phyloP scores from a whole-genome alignment of 1,140 invertebrate genomes.

The Leptestheria dahalacensis region DNA sequence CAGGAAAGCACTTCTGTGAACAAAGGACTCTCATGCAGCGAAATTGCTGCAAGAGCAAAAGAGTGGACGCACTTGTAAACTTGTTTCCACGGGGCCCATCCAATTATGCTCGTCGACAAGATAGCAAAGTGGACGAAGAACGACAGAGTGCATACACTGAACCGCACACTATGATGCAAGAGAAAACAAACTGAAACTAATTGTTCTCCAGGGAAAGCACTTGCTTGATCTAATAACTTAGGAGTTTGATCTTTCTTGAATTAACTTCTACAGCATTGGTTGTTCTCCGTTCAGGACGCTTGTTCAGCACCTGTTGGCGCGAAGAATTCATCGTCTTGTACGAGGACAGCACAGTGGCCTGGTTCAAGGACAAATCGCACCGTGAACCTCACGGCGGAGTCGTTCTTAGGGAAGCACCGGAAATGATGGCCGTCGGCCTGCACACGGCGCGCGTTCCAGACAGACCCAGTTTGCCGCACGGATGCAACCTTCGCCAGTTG shows the following conservation, averaged over 20 bases:
- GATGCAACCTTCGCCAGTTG: conserved; percentile 45
- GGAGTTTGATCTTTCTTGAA: not conserved
- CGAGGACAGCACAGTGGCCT: conserved; percentile 59
- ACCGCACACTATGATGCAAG: too few relatives aligned
- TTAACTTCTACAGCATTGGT: not conserved
- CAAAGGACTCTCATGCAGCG: too few relatives aligned
- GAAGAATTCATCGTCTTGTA: conserved; percentile 64
- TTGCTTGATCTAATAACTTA: too few relatives aligned
- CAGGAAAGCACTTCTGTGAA: too few relatives aligned
- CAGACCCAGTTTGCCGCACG: conserved; percentile 45
- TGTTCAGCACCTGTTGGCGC: conserved; percentile 58
- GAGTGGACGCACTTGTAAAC: too few relatives aligned
- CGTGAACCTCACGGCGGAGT: conserved; percentile 32
- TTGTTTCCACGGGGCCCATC: too few relatives aligned
- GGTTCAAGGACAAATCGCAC: conserved; percentile 49
- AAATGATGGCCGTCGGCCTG: conserved; percentile 57
- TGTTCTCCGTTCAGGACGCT: conserved; percentile 46
- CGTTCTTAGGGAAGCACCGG: conserved; percentile 54
- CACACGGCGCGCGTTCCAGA: conserved; percentile 53
- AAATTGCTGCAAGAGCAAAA: too few relatives aligned
- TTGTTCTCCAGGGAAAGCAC: too few relatives aligned
- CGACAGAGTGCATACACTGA: too few relatives aligned
- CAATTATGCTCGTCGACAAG: too few relatives aligned
- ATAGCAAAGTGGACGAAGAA: too few relatives aligned
- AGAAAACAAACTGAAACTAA: too few relatives aligned